Evolutionary conservation across 1,140 invertebrate genomes (phyloP).

Genomic region (Palaemon carinicauda): DNA sequence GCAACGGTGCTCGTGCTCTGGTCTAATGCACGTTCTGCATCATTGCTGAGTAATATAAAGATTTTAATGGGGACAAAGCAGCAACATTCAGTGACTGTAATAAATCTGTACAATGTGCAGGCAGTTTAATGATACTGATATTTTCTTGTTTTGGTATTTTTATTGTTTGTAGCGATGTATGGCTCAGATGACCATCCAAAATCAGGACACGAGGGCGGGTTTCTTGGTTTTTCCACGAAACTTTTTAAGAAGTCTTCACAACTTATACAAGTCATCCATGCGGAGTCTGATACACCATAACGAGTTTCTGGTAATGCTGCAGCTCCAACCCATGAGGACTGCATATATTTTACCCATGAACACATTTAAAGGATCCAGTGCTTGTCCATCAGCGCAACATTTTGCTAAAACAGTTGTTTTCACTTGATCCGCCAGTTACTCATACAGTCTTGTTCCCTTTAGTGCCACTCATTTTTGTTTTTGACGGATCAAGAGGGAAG

Average conservation of each 20-base stretch:
- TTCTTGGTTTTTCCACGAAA: neutral
- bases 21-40: too few relatives aligned
- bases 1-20: too few relatives aligned
- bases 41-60: neutral
- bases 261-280: neutral
- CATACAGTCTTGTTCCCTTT: too few relatives aligned
- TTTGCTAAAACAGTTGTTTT: neutral
- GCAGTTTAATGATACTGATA: neutral
- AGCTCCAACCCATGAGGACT: neutral
- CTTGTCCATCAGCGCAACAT: neutral
- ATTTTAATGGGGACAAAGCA: conserved; percentile 24
- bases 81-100: conserved; percentile 16
- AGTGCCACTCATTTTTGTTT: too few relatives aligned
- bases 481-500: too few relatives aligned
- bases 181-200: conserved; percentile 14
- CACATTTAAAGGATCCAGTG: neutral
- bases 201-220: neutral
- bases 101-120: conserved; percentile 4
- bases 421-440: too few relatives aligned
- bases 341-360: too few relatives aligned
- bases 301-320: too few relatives aligned
- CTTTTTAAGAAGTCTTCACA: neutral
- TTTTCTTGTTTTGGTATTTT: neutral
- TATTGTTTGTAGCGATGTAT: neutral
- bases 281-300: neutral